Evolutionary conservation across 2,797 vertebrate species (phyloP).

Genomic region (Acipenser transmontanus): DNA sequence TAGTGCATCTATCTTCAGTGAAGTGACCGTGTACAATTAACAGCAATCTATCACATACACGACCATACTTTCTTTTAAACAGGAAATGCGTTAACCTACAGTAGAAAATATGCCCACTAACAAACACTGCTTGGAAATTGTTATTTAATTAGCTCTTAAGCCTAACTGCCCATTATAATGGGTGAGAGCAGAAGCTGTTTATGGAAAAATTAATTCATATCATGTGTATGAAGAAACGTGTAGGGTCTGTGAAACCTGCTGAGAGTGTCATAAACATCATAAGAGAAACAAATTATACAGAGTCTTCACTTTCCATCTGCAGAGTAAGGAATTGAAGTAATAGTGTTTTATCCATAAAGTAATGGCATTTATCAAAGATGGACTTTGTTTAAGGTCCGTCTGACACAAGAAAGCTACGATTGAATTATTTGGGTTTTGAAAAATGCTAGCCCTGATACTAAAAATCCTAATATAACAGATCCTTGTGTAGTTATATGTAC

Average conservation of each 20-base stretch:
- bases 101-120: too few relatives aligned
- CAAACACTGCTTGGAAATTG: too few relatives aligned
- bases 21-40: too few relatives aligned
- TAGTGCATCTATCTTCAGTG: too few relatives aligned
- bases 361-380: background rate
- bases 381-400: background rate
- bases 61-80: too few relatives aligned
- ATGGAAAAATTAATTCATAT: background rate
- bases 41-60: too few relatives aligned
- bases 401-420: background rate
- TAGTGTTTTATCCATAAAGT: conserved; percentile 21
- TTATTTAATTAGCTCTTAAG: too few relatives aligned
- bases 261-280: background rate
- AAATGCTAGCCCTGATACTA: background rate
- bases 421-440: background rate
- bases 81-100: too few relatives aligned
- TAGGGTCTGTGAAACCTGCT: background rate
- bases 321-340: conserved; percentile 39
- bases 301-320: background rate
- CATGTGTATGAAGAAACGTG: background rate
- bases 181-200: background rate
- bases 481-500: conserved; percentile 9
- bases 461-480: background rate
- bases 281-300: too few relatives aligned
- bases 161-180: background rate